Evolutionary conservation across 2,113 vertebrate genomes (phyloP).

Genomic region (Fulmarus glacialis): DNA sequence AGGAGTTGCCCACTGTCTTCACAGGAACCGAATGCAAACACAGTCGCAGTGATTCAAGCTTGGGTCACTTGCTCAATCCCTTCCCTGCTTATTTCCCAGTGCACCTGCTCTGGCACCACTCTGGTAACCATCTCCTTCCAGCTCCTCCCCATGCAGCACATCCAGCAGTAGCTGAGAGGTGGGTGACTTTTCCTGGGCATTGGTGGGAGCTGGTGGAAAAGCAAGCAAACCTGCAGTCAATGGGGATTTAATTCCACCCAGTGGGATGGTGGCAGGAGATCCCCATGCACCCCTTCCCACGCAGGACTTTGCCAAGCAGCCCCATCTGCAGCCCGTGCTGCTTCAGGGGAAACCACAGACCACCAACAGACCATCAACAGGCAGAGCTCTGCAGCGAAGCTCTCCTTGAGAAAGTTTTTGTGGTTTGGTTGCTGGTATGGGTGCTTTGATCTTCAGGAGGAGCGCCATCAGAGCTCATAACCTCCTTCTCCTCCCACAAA

Average conservation of each 20-base stretch:
- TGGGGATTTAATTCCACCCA: neutral
- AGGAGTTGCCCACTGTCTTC: neutral
- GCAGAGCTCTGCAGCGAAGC: neutral
- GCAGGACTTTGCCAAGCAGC: neutral
- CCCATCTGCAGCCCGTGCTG: neutral
- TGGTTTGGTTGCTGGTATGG: neutral
- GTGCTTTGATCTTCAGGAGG: neutral
- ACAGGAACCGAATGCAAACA: neutral
- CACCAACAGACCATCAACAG: neutral
- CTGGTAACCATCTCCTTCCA: neutral
- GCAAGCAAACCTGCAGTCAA: neutral
- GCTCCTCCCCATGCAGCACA: neutral
- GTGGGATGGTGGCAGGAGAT: neutral
- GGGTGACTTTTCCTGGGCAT: neutral
- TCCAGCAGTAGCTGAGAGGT: neutral
- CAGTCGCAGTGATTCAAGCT: neutral
- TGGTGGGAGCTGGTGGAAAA: neutral
- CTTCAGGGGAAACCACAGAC: neutral
- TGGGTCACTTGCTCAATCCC: neutral
- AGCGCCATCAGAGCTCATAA: neutral
- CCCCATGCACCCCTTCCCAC: rapidly evolving
- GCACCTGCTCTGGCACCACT: neutral
- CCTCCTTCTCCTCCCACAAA: neutral
- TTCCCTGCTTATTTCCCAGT: neutral
- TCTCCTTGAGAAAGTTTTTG: neutral